Evolutionary conservation across 2,113 vertebrate species (phyloP), one percentile per base, ranked within the genome.

Genomic region (Callionymus lyra): DNA sequence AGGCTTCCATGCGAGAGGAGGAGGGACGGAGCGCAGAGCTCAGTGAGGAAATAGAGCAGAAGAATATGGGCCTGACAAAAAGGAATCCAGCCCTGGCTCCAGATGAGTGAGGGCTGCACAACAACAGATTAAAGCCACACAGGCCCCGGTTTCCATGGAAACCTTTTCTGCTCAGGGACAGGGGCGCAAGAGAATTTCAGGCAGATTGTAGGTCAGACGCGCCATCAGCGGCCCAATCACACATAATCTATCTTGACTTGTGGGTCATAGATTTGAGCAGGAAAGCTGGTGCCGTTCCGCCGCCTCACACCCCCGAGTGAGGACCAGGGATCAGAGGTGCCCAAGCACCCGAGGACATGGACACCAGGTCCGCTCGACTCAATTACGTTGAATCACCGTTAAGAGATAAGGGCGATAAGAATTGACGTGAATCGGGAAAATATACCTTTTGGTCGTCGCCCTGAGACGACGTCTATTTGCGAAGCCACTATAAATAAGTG

Each of bases 71-170:
- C 62, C 65, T 71, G 75, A 83, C 80, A 82, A 80, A 83, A 81
- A 79, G 77, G 79, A 81, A 77, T 77, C 65, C 65, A 76, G 74
- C 55, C n/a, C 72, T 77, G 64, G 65, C 80, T 77, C 59, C 62
- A 84, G 81, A 80, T 76, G 73, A 82, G 69, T 34, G 70, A 75
- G 63, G 62, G 66, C 72, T 67, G 65, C 65, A 76, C 65, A 80
- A 70, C 76, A 84, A 79, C 76, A 81, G 72, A 83, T 80, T 79
- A 80, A 53, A 64, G 61, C 53, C 76, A 70, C 71, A 60, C 54
- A 59, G 72, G 69, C 75, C 75, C 76, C 67, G n/a, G 80, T 86
- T 85, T 62, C 82, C 82, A 85, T 86, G 81, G 84, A 75, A 84
- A 86, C 82, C 74, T 77, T 74, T n/a, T n/a, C n/a, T 74, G 74